Evolutionary conservation across 2,797 vertebrate species (phyloP), one percentile per base, ranked within the genome.

Genomic region (Notolepis coatsorum): DNA sequence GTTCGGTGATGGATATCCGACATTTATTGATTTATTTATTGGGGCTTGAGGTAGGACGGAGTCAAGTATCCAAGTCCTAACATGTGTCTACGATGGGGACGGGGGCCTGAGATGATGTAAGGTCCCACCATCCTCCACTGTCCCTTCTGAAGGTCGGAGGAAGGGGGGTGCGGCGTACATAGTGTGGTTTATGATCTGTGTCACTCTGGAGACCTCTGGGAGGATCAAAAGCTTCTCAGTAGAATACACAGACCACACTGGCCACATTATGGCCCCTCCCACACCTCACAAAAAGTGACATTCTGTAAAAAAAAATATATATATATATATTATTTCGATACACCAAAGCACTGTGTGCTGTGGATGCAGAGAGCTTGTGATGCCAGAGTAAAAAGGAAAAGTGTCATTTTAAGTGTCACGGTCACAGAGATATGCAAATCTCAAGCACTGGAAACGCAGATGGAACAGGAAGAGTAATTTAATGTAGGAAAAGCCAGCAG

Each of bases 381-480:
- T n/a, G n/a, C n/a, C n/a, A n/a, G 55, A 61, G 58, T 64, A 57
- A 73, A 69, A 30, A 20, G 23, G 5, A 30, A 17, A 48, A 60
- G 27, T 35, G 65, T 70, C 33, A 31, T 68, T 58, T 24, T 37
- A 67, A 47, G 70, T 79, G 68, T 74, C 77, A 58, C 38, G 7
- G 68, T 74, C 77, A 58, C 38, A 6, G 54, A 79, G 65, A 79
- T 81, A 77, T 81, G 77, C 52, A 80, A 84, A 84, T 80, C 50
- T 55, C 61, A 48, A 67, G 65, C 52, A 51, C 39, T 54, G 24
- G 21, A 37, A 62, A 65, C 64, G 59, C 4, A 45, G 7, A 72
- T 35, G 31, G 62, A 41, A 75, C 70, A 75, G 69, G 17, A 63
- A 30, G 66, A 55, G n/a, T n/a, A n/a, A 63, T 80, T 88, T 82